Evolutionary conservation across 2,797 vertebrate genomes (phyloP), one percentile per base, ranked within the genome.

Genomic region (Selene dorsalis): DNA sequence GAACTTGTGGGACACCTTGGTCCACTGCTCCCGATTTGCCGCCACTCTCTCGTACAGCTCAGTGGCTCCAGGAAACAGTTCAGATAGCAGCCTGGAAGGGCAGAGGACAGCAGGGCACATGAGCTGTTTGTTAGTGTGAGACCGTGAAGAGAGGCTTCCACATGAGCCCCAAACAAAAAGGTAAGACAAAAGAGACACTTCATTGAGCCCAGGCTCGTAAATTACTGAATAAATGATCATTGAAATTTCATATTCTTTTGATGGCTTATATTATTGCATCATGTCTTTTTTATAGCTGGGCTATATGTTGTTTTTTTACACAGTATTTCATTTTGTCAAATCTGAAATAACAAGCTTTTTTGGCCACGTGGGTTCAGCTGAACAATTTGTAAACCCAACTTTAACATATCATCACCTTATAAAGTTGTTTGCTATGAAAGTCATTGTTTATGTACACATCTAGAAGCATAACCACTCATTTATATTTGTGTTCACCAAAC

Each of bases 1-100:
- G 96, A 98, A 99, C 81, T 98, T 99, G 93, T 99, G 96, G 16
- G 98, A 98, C 52, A 99, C 97, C 89, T 97, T 98, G 75, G 96
- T 96, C 98, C 98, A 99, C 90, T 98, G 97, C 91, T 98, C 97
- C 12, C 97, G 94, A 91, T 99, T 99, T 45, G 97, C 96, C 16
- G 97, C 95, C 87, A 99, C 98, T 0, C 96, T 90, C 87, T 98
- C 97, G 0, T 97, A 99, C 41, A 99, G 95, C 91, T 98, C 97
- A 0, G 95, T 83, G 0, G 97, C 95, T 50, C 92, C 94, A 0
- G 98, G 98, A 84, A 99, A 95, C 73, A 99, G 93, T 86, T 98
- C 97, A 69, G 97, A 97, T 30, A 99, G 94, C 87, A 99, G 88
- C 93, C 98, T 99, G 53, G 3, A n/a, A 38, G 61, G 6, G 57